These are phyloP conservation scores for Orthosia cruda DNA, from an alignment of 2,888 invertebrate species.

Conservation along the genomic window DNA sequence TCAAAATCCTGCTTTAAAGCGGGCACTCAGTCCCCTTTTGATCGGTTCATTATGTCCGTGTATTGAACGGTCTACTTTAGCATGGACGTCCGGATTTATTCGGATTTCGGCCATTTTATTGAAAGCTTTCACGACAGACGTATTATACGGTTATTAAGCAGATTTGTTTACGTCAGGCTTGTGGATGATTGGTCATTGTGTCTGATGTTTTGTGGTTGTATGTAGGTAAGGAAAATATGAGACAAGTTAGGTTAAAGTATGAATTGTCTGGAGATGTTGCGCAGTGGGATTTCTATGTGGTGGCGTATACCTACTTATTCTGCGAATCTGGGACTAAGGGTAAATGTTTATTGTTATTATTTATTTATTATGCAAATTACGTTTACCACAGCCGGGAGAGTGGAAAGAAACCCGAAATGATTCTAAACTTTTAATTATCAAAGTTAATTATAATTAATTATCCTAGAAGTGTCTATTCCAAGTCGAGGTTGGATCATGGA, in stretches of 20 bases:
- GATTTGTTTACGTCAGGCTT: conserved; percentile 21
- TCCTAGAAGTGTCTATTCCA: no score
- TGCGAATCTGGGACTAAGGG: not conserved
- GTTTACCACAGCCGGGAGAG: no score
- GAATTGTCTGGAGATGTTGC: not conserved
- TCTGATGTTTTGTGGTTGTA: conserved; percentile 4
- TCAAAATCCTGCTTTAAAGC: conserved; percentile 27
- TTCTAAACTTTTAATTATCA: no score
- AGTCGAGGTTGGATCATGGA: no score
- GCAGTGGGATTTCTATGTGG: conserved; percentile 3
- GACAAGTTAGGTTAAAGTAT: not conserved
- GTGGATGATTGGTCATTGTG: conserved; percentile 16
- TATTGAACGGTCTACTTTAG: conserved; percentile 35
- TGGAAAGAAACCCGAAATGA: no score
- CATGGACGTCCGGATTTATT: conserved; percentile 29
- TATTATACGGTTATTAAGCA: conserved; percentile 30
- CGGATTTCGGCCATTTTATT: conserved; percentile 31
- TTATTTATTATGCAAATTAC: no score
- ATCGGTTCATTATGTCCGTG: conserved; percentile 41
- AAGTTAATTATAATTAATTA: no score
- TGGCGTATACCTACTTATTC: not conserved
- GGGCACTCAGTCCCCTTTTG: conserved; percentile 37
- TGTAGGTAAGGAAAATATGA: conserved; percentile 1
- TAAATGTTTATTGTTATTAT: no score
- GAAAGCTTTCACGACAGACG: conserved; percentile 40